Evolutionary conservation across 2,888 invertebrate species (phyloP).

Genomic region (Dorcus parallelipipedus): DNA sequence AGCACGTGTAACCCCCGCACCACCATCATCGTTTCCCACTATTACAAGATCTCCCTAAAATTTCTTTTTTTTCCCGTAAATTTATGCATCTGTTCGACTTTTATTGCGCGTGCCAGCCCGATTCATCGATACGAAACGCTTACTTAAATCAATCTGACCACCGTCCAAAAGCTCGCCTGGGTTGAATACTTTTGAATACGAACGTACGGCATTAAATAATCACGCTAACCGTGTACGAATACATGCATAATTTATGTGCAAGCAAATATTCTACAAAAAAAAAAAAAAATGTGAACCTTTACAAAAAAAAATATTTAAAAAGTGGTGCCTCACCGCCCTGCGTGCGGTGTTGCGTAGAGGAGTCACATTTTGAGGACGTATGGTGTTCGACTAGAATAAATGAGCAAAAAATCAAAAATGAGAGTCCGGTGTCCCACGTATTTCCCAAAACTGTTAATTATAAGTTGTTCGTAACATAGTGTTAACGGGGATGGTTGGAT

Average conservation of each 20-base stretch:
- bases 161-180: conserved; percentile 17
- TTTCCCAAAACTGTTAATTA: conserved; percentile 40
- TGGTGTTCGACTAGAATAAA: conserved; percentile 40
- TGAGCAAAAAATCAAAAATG: conserved; percentile 50
- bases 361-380: conserved; percentile 23
- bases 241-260: conserved; percentile 42
- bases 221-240: conserved; percentile 40
- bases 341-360: conserved; percentile 8
- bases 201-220: conserved; percentile 40
- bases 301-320: conserved; percentile 24
- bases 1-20: conserved; percentile 30
- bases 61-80: conserved; percentile 37
- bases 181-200: conserved; percentile 40
- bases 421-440: conserved; percentile 42
- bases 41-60: conserved; percentile 32
- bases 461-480: conserved; percentile 49
- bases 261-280: conserved; percentile 28
- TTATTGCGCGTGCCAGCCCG: conserved; percentile 7
- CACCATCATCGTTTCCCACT: conserved; percentile 12
- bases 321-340: conserved; percentile 16
- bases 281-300: conserved; percentile 37
- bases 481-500: conserved; percentile 46
- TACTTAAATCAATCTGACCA: conserved; percentile 32
- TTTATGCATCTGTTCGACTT: conserved; percentile 43
- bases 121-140: no score